Evolutionary conservation across 2,113 vertebrate species (phyloP).

Genomic region (Perca flavescens): DNA sequence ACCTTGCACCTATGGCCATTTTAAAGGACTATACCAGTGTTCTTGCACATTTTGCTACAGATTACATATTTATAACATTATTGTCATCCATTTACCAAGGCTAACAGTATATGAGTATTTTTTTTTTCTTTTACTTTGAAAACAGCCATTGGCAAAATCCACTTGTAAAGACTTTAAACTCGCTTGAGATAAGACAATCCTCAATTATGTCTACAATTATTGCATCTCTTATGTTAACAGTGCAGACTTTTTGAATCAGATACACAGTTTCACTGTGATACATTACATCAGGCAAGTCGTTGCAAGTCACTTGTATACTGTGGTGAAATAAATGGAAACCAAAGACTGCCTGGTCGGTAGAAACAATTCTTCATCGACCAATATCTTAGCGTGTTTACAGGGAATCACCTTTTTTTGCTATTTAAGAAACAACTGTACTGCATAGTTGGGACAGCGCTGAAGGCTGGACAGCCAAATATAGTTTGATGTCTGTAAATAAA

Average conservation of each 20-base stretch:
- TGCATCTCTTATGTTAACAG: not conserved
- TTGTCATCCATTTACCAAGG: not conserved
- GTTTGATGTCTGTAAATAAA: too few species aligned
- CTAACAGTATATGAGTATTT: not conserved
- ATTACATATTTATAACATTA: not conserved
- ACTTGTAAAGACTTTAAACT: not conserved
- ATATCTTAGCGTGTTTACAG: too few species aligned
- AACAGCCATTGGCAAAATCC: not conserved
- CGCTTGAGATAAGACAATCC: not conserved
- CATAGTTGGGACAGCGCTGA: too few species aligned
- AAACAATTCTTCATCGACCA: too few species aligned
- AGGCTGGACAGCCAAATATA: too few species aligned
- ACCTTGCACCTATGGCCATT: not conserved
- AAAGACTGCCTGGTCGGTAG: not conserved
- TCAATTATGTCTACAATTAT: not conserved
- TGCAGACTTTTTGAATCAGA: not conserved
- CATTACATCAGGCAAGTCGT: not conserved
- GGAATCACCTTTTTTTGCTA: too few species aligned
- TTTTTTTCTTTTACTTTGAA: not conserved
- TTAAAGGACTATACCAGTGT: not conserved
- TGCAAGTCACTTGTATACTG: not conserved
- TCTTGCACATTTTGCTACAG: not conserved
- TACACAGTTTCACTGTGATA: too few species aligned
- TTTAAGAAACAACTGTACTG: too few species aligned
- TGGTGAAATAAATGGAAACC: not conserved